A percentile compares a stretch with the other conserved stretches of the same genome.
Conservation (phyloP, 2,888 invertebrate genomes). For the Pardosa pseudoannulata region DNA sequence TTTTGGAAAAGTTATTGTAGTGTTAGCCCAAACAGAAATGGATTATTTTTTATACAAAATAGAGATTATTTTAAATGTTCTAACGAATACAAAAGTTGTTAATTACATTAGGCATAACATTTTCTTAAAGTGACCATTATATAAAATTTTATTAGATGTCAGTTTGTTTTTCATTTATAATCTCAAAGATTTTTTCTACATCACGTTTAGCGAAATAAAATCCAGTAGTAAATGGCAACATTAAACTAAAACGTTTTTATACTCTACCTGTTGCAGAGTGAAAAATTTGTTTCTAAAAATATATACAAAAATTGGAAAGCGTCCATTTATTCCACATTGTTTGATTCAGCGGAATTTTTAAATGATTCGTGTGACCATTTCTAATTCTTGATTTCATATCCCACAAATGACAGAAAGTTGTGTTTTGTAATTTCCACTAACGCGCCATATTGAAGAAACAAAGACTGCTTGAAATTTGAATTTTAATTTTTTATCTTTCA, state of each 20-base stretch:
- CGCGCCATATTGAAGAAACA: slow-evolving; percentile 69
- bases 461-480: slow-evolving; percentile 33
- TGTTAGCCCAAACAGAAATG: no score
- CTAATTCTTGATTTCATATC: background rate
- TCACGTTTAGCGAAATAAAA: no score
- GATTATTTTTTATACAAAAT: no score
- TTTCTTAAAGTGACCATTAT: no score
- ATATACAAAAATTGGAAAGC: background rate
- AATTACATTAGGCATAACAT: no score
- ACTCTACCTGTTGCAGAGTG: slow-evolving; percentile 59
- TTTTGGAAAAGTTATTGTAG: no score
- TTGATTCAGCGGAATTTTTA: slow-evolving; percentile 4
- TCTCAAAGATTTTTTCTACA: no score
- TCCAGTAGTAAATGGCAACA: no score
- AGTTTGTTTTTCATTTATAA: no score
- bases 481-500: slow-evolving; percentile 26
- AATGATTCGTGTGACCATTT: background rate
- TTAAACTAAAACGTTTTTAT: slow-evolving; percentile 35
- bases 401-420: slow-evolving; percentile 4
- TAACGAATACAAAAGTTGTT: no score
- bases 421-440: slow-evolving; percentile 31
- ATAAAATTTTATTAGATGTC: no score
- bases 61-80: no score
- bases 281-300: slow-evolving; percentile 46
- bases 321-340: background rate